Conservation (phyloP, 2,888 invertebrate species). For the Clivina fossor region DNA sequence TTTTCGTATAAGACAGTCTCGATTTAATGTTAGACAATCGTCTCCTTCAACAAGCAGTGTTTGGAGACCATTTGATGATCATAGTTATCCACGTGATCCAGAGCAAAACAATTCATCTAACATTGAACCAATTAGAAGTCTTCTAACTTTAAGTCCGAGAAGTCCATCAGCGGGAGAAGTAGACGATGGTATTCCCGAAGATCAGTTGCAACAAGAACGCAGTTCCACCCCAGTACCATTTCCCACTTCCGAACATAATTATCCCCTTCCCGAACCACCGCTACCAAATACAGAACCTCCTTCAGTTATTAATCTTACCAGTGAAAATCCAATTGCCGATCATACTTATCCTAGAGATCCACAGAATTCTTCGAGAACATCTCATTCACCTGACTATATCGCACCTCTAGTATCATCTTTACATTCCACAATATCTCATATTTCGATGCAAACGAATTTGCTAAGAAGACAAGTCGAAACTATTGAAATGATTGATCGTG, state of each 20-base stretch:
- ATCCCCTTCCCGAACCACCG: slow-evolving; percentile 19
- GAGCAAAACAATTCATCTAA: slow-evolving; percentile 21
- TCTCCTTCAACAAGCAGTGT: slow-evolving; percentile 8
- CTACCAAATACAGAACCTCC: not conserved
- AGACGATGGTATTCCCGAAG: slow-evolving; percentile 8
- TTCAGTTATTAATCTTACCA: slow-evolving; percentile 1
- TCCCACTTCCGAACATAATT: slow-evolving; percentile 26
- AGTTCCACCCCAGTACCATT: slow-evolving; percentile 14
- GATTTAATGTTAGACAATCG: slow-evolving; percentile 15
- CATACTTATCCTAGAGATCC: slow-evolving; percentile 49
- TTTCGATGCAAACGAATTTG: slow-evolving; percentile 50
- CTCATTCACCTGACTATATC: slow-evolving; percentile 41
- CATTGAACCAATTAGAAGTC: slow-evolving; percentile 29
- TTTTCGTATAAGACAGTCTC: slow-evolving; percentile 24
- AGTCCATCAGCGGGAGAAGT: slow-evolving; percentile 20
- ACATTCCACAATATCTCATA: slow-evolving; percentile 50
- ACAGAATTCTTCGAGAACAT: slow-evolving; percentile 34
- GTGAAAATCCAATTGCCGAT: slow-evolving; percentile 43
- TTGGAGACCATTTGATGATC: slow-evolving; percentile 32
- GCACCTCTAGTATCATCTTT: slow-evolving; percentile 50
- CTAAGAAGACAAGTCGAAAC: slow-evolving; percentile 49
- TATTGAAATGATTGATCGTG: slow-evolving; percentile 51
- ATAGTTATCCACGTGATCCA: slow-evolving; percentile 29
- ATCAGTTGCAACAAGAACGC: slow-evolving; percentile 6
- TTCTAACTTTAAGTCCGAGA: slow-evolving; percentile 25